A percentile compares a stretch with the other conserved stretches of the same genome.
These are phyloP conservation scores for Hymenochirus boettgeri DNA, from an alignment of 2,113 vertebrate species.

Conservation along the genomic window DNA sequence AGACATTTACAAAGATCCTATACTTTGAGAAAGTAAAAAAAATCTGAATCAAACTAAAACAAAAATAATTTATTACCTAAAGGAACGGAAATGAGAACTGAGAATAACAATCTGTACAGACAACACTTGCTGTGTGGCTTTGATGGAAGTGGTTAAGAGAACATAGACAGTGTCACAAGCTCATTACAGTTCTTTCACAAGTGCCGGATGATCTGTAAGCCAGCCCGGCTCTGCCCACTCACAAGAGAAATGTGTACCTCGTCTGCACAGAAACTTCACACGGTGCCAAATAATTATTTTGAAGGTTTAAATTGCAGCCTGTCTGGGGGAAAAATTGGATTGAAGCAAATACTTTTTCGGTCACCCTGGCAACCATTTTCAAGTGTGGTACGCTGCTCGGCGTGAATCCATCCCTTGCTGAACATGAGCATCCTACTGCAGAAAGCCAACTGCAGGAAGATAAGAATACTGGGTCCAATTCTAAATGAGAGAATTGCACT, in stretches of 20 bases:
- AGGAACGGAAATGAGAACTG: too few species aligned
- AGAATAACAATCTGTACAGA: background rate
- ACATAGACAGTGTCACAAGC: conserved; percentile 36
- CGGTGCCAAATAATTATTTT: conserved; percentile 43
- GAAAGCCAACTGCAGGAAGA: conserved; percentile 16
- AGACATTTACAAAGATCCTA: conserved; percentile 7
- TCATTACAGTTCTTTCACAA: conserved; percentile 41
- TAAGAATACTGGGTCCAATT: conserved; percentile 1
- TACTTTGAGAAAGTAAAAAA: background rate
- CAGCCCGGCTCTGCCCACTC: conserved; percentile 41
- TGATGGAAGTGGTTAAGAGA: conserved; percentile 8
- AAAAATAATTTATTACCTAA: too few species aligned
- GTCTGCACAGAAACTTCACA: conserved; percentile 42
- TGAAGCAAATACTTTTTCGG: conserved; percentile 36
- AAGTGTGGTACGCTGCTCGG: conserved; percentile 25
- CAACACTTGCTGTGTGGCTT: background rate
- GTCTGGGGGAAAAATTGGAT: conserved; percentile 37
- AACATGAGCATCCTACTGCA: conserved; percentile 29
- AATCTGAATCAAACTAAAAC: too few species aligned
- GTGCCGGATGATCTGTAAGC: conserved; percentile 37
- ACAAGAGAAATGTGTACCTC: conserved; percentile 40
- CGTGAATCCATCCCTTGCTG: conserved; percentile 32
- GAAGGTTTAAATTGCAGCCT: conserved; percentile 44
- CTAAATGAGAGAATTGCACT: background rate
- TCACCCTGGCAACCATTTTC: conserved; percentile 39